Evolutionary conservation across 2,113 vertebrate genomes (phyloP), one percentile per base, ranked within the genome.

Genomic region (Alexandromys fortis): DNA sequence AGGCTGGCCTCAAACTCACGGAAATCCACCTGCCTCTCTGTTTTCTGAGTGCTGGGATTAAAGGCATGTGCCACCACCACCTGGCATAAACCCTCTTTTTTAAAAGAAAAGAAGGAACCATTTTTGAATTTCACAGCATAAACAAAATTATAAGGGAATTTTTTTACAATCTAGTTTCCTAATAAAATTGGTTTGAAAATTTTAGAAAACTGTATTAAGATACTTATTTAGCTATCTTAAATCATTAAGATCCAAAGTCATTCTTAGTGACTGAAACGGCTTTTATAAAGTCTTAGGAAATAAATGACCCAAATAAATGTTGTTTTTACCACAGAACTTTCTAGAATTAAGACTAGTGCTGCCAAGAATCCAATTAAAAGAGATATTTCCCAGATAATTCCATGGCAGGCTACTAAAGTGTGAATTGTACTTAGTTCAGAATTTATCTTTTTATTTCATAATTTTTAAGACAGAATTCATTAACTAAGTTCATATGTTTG

Each of bases 191-290:
- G 79, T 79, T 63, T 19, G 42, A 82, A 90, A 13, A 82, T 86
- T 87, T 94, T n/a, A 82, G 92, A 38, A 86, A 89, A 63, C 49
- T 78, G 26, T 73, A 7, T 78, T 85, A 91, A 95, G 81, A 86
- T 52, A 77, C 38, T 92, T 72, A n/a, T 19, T 72, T 72, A 72
- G 35, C 35, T 73, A 38, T 73, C 33, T 73, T 73, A 73, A 73
- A 73, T 73, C 70, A 38, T 38, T 73, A 73, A 38, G 70, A 73
- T 86, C 33, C 22, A 28, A n/a, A 42, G 52, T 90, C 35, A 82
- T 76, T 90, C 49, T 92, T 86, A 81, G 35, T 90, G 86, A 92
- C 61, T 90, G 49, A 94, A 89, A 45, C 47, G 38, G 21, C 17
- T 89, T 95, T 55, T 79, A 47, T 75, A 94, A 79, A 83, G 28